phyloP scores from a whole-genome alignment of 2,113 vertebrate species.

The Motacilla alba region DNA sequence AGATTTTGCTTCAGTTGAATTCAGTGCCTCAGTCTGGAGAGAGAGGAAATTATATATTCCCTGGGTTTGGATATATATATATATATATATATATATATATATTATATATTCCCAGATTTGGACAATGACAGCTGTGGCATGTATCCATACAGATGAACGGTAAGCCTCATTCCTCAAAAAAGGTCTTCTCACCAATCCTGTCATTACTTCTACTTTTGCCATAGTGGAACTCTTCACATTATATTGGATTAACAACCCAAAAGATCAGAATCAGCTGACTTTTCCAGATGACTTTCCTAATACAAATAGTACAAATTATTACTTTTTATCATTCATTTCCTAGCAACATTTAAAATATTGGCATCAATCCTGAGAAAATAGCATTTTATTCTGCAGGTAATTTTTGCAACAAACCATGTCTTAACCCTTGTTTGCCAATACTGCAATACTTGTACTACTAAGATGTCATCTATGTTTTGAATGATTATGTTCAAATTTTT shows the following conservation, averaged over 20 bases:
- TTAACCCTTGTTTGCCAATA: neutral
- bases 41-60: neutral
- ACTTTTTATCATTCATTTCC: neutral
- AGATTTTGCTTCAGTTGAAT: neutral
- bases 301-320: neutral
- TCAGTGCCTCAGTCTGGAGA: neutral
- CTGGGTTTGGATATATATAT: no score
- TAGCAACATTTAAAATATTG: neutral
- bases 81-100: no score
- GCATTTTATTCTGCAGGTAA: neutral
- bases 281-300: neutral
- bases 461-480: neutral
- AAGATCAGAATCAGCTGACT: neutral
- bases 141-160: neutral
- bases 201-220: neutral
- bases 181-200: neutral
- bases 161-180: neutral
- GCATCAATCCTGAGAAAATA: neutral
- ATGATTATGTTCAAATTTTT: neutral
- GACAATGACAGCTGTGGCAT: accelerated
- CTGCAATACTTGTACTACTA: neutral
- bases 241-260: neutral
- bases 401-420: neutral
- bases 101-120: neutral
- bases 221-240: neutral